Base-by-base conservation (phyloP, 2,888 invertebrate species). In the Euclidia mi region DNA sequence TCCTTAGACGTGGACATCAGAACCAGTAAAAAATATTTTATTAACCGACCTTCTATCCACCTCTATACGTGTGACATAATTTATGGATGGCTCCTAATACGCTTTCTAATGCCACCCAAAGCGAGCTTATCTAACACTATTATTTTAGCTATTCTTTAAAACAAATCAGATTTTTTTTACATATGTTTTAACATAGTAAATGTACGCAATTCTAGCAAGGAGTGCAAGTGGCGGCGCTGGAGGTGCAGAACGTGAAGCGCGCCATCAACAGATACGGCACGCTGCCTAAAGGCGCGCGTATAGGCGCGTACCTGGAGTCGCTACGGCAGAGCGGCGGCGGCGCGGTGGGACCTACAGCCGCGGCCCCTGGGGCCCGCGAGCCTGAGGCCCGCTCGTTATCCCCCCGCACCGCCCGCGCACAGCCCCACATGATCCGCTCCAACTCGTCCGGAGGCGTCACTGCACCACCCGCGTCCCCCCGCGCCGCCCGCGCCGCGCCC, bases 181-280 rank as follows among this genome's bases (percentile, higher is more conserved):
- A 15, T 35, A n/a, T n/a, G n/a, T 12, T 37, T 2, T 18, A 37
- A 17, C 3, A 37, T 14, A 2, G 2, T 6, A 20, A 10, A 12
- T 3, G 10, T 15, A 2, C n/a, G 15, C 15, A 38, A 31, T 37
- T 53, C 2, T 74, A 85, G 85, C 88, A 83, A 56, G 95, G 95
- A 76, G 96, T 98, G 28, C 97, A 98, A 78, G 98, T 99, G 63
- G 99, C 98, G 48, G 98, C 99, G 15, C 95, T 99, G 73, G 99
- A 99, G 91, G 98, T 98, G 68, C 98, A 98, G 92, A 99, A 99
- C 93, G 99, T 99, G 46, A 97, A 98, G 82, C 96, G 98, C 71
- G 98, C 98, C 40, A 98, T 98, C 69, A 99, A 98, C 90, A 96
- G 99, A 18, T 99, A 99, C 87, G 99, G 99, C 12, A 99, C 99